phyloP scores from a whole-genome alignment of 2,888 invertebrate genomes.

The Rhodophaea formosa region DNA sequence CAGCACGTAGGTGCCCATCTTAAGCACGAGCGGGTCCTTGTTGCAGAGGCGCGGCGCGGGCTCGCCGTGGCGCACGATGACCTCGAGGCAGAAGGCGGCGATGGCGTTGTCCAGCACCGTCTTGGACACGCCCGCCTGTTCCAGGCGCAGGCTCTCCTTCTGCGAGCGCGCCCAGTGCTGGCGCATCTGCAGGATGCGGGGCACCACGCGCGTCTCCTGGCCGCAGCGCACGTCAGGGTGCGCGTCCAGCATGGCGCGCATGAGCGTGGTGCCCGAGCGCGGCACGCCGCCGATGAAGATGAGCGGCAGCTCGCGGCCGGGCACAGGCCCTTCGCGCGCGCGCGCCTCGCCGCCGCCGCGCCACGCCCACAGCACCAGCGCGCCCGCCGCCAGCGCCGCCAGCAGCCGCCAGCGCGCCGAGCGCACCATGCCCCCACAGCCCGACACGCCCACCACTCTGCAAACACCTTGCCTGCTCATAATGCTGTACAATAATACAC shows the following conservation, averaged over 20 bases:
- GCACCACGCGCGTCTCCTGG: slow-evolving; percentile 98
- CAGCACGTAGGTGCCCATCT: slow-evolving; percentile 95
- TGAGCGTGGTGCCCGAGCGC: slow-evolving; percentile 97
- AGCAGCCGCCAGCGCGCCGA: slow-evolving; percentile 42
- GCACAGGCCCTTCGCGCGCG: slow-evolving; percentile 41
- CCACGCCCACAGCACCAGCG: slow-evolving; percentile 45
- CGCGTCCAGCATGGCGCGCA: slow-evolving; percentile 98
- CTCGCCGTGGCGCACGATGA: slow-evolving; percentile 97
- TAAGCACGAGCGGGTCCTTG: slow-evolving; percentile 98
- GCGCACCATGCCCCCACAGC: slow-evolving; percentile 38
- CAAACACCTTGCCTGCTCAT: neutral
- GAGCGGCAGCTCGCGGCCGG: slow-evolving; percentile 94
- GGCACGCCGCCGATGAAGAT: slow-evolving; percentile 99
- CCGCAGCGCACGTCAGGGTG: slow-evolving; percentile 98
- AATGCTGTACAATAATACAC: neutral
- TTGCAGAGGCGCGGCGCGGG: slow-evolving; percentile 97
- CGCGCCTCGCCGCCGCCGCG: slow-evolving; percentile 36
- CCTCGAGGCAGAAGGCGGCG: slow-evolving; percentile 97
- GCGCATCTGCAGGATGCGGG: slow-evolving; percentile 96
- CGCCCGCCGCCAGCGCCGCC: slow-evolving; percentile 40
- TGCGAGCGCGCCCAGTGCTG: slow-evolving; percentile 97
- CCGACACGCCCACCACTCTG: slow-evolving; percentile 17
- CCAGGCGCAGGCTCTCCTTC: slow-evolving; percentile 93
- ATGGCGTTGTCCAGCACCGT: slow-evolving; percentile 97
- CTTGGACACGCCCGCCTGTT: slow-evolving; percentile 96